Conservation (phyloP, 2,797 vertebrate species). For the Cygnus olor region DNA sequence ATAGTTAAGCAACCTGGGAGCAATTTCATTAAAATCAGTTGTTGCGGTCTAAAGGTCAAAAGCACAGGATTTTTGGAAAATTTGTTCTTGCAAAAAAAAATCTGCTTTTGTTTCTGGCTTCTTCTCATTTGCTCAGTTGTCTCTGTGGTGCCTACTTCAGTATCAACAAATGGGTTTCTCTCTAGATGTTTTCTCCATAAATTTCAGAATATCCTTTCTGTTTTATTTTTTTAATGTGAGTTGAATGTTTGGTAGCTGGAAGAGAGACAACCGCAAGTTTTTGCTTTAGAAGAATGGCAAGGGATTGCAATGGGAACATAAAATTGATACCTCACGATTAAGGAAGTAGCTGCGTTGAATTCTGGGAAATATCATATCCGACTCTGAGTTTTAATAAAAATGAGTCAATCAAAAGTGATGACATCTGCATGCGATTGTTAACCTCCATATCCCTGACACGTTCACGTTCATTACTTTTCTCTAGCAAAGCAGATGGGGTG, state of each 20-base stretch:
- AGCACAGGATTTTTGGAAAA: slow-evolving; percentile 31
- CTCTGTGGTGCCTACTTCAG: neutral
- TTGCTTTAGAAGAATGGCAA: neutral
- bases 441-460: neutral
- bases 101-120: slow-evolving; percentile 4
- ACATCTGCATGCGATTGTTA: neutral
- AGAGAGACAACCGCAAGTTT: neutral
- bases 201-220: neutral
- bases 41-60: slow-evolving; percentile 17
- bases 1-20: slow-evolving; percentile 47
- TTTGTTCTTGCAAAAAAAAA: slow-evolving; percentile 20
- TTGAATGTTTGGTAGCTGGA: slow-evolving; percentile 13
- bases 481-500: neutral
- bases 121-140: neutral
- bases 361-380: neutral
- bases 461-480: neutral
- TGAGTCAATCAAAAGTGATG: neutral
- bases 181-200: neutral
- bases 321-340: neutral
- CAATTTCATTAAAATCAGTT: slow-evolving; percentile 35
- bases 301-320: neutral
- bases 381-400: slow-evolving; percentile 33
- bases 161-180: neutral
- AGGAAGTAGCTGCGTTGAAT: neutral
- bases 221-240: slow-evolving; percentile 17